Evolutionary conservation across 2,113 vertebrate genomes (phyloP), one percentile per base, ranked within the genome.

Genomic region (Colaptes auratus): DNA sequence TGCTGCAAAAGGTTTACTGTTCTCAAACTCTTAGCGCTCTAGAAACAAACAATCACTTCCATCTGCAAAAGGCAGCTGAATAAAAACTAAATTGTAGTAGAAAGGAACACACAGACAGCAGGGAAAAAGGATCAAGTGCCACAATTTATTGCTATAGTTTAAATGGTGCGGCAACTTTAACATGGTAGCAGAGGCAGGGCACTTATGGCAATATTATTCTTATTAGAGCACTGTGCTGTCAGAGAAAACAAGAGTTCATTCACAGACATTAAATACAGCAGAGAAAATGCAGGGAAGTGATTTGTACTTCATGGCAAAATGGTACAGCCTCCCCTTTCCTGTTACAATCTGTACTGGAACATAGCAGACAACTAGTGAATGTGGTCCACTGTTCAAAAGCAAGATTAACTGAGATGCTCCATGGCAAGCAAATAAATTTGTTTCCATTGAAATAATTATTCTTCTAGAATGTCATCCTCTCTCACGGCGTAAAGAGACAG

Each of bases 381-480:
- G 90, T 63, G 33, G 46, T 28, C 52, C 87, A 69, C 81, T 93
- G 33, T 79, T 83, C 91, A 87, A 96, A 86, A 5, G 14, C 78
- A 91, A 97, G 93, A 97, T 86, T 91, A 96, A 96, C 76, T 80
- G 88, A 93, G 92, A 94, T 82, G 60, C 64, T 93, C 80, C 61
- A 87, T 58, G 36, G 86, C 92, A 96, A 95, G 96, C 91, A 97
- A 96, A 97, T 97, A 96, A 94, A 97, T 97, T 92, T 95, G 70
- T 95, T 97, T 96, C 89, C 83, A 96, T 82, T 81, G 70, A 95
- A 97, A 95, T 96, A 96, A 97, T 96, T 93, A 95, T 96, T 98
- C 96, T 97, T 97, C 95, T 75, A 56, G 8, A 93, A 96, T 96
- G 89, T 96, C 96, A 96, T 89, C 65, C 20, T 70, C 74, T 96